Evolutionary conservation across 2,888 invertebrate species (phyloP).

Genomic region (Colostygia pectinataria): DNA sequence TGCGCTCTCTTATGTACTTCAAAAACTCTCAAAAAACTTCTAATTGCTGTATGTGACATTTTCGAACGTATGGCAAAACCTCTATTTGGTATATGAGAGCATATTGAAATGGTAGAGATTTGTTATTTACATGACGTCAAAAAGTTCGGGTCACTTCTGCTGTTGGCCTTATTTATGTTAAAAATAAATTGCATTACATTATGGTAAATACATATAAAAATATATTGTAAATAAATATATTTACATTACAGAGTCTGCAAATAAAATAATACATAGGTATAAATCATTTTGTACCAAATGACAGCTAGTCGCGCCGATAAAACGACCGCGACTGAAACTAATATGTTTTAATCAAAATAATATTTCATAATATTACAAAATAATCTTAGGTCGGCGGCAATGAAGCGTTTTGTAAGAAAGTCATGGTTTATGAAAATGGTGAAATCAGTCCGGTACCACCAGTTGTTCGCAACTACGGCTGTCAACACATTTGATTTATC

Average conservation of each 20-base stretch:
- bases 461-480: conserved; percentile 18
- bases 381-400: conserved; percentile 36
- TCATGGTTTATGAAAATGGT: conserved; percentile 38
- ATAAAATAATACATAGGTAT: conserved; percentile 18
- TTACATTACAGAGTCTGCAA: conserved; percentile 7
- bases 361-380: conserved; percentile 47
- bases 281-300: conserved; percentile 38
- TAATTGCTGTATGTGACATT: too few relatives aligned
- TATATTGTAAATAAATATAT: too few relatives aligned
- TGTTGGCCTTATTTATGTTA: too few relatives aligned
- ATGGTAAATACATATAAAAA: too few relatives aligned
- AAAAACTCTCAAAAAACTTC: too few relatives aligned
- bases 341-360: conserved; percentile 50
- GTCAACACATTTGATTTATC: conserved; percentile 19
- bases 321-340: conserved; percentile 48
- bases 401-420: conserved; percentile 49
- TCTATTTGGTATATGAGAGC: too few relatives aligned
- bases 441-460: conserved; percentile 29
- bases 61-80: too few relatives aligned
- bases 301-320: conserved; percentile 36
- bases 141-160: too few relatives aligned
- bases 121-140: too few relatives aligned
- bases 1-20: too few relatives aligned
- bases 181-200: too few relatives aligned
- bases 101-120: too few relatives aligned